Evolutionary conservation across 2,797 vertebrate species (phyloP), one percentile per base, ranked within the genome.

Genomic region (Parauchenoglanis ngamensis): DNA sequence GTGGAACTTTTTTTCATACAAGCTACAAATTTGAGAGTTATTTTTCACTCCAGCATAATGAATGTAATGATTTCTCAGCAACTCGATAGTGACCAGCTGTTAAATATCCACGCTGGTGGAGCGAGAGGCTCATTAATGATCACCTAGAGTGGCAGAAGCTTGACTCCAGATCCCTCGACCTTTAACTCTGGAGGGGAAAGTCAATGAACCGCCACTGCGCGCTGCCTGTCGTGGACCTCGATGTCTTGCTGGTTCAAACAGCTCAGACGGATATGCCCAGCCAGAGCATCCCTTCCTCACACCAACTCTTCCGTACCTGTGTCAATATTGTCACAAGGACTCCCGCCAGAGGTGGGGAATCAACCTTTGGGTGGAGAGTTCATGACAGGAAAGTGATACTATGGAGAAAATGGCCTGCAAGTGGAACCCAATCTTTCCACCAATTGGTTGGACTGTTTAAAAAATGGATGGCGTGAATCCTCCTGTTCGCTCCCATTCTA

Each of bases 161-260:
- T 88, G 90, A 77, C 90, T 93, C 88, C 92, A 88, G 90, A 94
- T 94, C 94, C 91, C 93, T 92, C 94, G 95, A 96, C 95, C 95
- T 96, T 96, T 96, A 93, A 89, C 91, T 94, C 92, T 89, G 91
- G 94, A 95, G 93, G 93, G 93, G 94, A 93, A 93, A 94, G 94
- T 96, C 95, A 88, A 96, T 96, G 93, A 93, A 94, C 92, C 93
- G 92, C 94, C 94, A 75, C 94, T 90, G 94, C 54, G 94, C 94
- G 88, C 93, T 94, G 95, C 93, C 89, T 92, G 94, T 92, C 92
- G 88, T 83, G 46, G 63, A 35, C 84, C 92, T 92, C 88, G 81
- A 89, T 87, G 89, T 52, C 87, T 59, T 13, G 35, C 10, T 28
- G 84, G 81, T 89, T 89, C 87, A 87, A 88, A 87, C 52, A 23